These are phyloP conservation scores for Drosophila bocqueti DNA, from an alignment of 1,140 invertebrate genomes.

Conservation along the genomic window DNA sequence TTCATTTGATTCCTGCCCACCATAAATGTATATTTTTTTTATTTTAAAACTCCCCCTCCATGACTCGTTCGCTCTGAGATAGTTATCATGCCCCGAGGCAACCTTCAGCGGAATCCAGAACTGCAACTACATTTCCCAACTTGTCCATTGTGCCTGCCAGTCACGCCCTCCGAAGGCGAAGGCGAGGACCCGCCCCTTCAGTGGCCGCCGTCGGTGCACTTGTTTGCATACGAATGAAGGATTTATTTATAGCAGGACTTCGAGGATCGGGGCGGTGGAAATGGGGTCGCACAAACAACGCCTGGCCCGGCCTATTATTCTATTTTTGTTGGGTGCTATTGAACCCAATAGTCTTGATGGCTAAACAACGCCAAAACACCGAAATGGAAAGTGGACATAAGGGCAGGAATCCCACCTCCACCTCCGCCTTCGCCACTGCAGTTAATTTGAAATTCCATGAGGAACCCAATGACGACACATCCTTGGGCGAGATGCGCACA, in stretches of 20 bases:
- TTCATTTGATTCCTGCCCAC: not conserved
- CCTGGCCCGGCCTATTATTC: conserved; percentile 64
- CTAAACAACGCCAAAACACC: conserved; percentile 37
- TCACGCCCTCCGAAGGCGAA: conserved; percentile 48
- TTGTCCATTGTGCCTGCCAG: conserved; percentile 55
- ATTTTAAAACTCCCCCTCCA: not conserved
- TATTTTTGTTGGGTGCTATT: conserved; percentile 77
- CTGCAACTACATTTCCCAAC: conserved; percentile 54
- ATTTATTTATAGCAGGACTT: conserved; percentile 64
- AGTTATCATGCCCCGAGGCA: conserved; percentile 32
- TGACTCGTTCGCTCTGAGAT: conserved; percentile 5
- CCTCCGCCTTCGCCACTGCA: conserved; percentile 31
- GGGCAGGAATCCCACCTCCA: too few species aligned
- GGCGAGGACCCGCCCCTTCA: conserved; percentile 9
- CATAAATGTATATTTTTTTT: not conserved
- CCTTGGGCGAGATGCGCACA: conserved; percentile 44
- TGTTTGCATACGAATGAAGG: conserved; percentile 74
- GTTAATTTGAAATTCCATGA: conserved; percentile 66
- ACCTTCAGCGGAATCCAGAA: conserved; percentile 41
- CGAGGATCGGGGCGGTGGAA: not conserved
- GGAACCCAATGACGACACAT: conserved; percentile 45
- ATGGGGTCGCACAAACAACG: conserved; percentile 32
- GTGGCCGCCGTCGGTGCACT: conserved; percentile 54
- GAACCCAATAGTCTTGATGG: conserved; percentile 62
- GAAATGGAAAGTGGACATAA: conserved; percentile 50